A percentile compares a stretch with the other conserved stretches of the same genome.
phyloP scores from a whole-genome alignment of 2,888 invertebrate genomes.

The Oscheius sp. region DNA sequence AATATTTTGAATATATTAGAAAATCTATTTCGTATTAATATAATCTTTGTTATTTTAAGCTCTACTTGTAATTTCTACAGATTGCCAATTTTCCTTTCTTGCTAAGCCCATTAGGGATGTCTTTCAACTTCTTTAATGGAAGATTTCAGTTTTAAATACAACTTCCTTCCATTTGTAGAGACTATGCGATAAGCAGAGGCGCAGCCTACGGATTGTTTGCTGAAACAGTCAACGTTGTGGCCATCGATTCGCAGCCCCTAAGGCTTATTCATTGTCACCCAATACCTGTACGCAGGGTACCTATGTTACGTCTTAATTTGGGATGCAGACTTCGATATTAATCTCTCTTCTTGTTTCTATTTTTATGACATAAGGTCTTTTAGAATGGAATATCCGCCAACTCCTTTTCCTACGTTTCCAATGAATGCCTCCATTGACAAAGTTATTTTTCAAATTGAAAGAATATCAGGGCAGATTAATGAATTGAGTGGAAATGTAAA shows the following conservation, averaged over 20 bases:
- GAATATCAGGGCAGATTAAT: constrained; percentile 26
- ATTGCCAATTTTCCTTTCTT: too few species aligned
- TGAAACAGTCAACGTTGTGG: constrained; percentile 33
- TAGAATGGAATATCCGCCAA: constrained; percentile 9
- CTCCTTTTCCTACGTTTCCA: constrained; percentile 13
- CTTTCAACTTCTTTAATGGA: too few species aligned
- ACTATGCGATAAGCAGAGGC: constrained; percentile 24
- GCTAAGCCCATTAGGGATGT: too few species aligned
- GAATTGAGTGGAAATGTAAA: constrained; percentile 24
- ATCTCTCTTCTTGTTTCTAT: not conserved
- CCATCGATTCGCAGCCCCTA: constrained; percentile 18
- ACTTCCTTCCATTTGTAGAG: constrained; percentile 1
- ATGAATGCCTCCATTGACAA: constrained; percentile 56
- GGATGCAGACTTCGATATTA: not conserved
- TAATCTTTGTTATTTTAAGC: too few species aligned
- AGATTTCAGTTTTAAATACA: constrained; percentile 14
- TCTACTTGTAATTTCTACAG: too few species aligned
- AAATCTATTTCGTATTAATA: too few species aligned
- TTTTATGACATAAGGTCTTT: constrained; percentile 2
- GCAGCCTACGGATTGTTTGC: constrained; percentile 30
- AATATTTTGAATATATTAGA: too few species aligned
- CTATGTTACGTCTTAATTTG: constrained; percentile 5
- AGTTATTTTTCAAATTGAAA: constrained; percentile 50
- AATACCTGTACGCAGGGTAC: constrained; percentile 15
- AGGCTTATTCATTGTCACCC: constrained; percentile 25